Evolutionary conservation across 2,888 invertebrate species (phyloP).

Genomic region (Chymomyza fuscimana): DNA sequence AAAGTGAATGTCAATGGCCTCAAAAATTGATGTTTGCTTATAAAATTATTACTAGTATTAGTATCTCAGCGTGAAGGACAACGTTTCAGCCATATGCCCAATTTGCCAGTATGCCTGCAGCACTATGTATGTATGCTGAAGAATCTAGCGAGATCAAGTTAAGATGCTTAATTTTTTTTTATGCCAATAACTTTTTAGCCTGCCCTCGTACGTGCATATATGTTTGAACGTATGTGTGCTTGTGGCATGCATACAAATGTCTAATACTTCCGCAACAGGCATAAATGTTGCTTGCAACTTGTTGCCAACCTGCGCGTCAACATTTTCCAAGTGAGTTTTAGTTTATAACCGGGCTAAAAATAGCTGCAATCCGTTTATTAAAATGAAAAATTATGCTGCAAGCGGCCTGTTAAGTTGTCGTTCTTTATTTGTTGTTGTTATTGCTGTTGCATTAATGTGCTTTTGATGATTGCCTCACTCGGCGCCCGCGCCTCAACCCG

Average conservation of each 20-base stretch:
- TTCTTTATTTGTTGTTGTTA: slow-evolving; percentile 7
- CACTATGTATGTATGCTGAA: too few relatives aligned
- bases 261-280: slow-evolving; percentile 58
- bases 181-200: too few relatives aligned
- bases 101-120: too few relatives aligned
- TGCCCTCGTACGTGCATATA: background rate
- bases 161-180: too few relatives aligned
- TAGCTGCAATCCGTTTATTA: slow-evolving; percentile 62
- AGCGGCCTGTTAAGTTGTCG: slow-evolving; percentile 14
- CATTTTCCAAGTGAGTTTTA: slow-evolving; percentile 43
- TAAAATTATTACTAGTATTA: too few relatives aligned
- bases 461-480: background rate
- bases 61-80: too few relatives aligned
- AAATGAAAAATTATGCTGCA: slow-evolving; percentile 67
- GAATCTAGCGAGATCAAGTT: too few relatives aligned
- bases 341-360: background rate
- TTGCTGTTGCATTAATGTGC: slow-evolving; percentile 12
- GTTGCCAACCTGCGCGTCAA: slow-evolving; percentile 59
- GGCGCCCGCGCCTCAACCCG: background rate
- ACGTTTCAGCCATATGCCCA: too few relatives aligned
- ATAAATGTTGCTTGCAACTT: slow-evolving; percentile 52
- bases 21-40: too few relatives aligned
- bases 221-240: slow-evolving; percentile 25
- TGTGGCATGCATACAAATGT: slow-evolving; percentile 16
- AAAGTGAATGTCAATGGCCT: too few relatives aligned